Conservation (phyloP, 2,888 invertebrate species). For the Aelia acuminata region DNA sequence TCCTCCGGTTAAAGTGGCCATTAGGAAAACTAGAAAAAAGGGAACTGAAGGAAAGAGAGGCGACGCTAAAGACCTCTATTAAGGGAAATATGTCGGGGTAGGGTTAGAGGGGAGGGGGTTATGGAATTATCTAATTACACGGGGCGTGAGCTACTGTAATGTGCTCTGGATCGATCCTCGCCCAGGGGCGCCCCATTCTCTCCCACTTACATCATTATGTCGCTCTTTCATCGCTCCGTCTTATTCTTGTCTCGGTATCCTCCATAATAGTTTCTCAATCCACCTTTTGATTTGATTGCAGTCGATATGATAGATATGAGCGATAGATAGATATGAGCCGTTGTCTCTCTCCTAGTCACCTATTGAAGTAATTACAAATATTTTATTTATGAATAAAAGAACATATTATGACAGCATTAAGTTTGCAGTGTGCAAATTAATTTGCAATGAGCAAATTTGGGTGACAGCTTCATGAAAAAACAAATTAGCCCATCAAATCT, state of each 20-base stretch:
- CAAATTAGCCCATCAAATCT: too few species aligned
- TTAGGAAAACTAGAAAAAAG: constrained; percentile 8
- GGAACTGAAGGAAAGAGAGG: not conserved
- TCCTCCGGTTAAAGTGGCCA: constrained; percentile 7
- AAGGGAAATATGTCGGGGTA: constrained; percentile 34
- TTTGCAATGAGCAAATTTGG: too few species aligned
- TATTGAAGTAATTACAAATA: too few species aligned
- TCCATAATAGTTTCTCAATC: not conserved
- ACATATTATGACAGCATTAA: too few species aligned
- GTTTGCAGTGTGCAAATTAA: too few species aligned
- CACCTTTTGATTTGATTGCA: too few species aligned
- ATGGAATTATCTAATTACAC: constrained; percentile 46
- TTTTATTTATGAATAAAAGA: too few species aligned
- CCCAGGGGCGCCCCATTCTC: not conserved
- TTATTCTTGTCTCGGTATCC: not conserved
- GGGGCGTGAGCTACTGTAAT: constrained; percentile 10
- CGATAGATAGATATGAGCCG: too few species aligned
- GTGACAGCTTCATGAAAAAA: too few species aligned
- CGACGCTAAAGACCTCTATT: constrained; percentile 30
- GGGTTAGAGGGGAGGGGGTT: too few species aligned
- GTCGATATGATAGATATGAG: too few species aligned
- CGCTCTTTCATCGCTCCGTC: not conserved
- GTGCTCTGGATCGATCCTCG: constrained; percentile 39
- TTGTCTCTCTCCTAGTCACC: too few species aligned
- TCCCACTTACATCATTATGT: constrained; percentile 10